Percentiles rank a stretch among this genome's conserved stretches.
phyloP scores from a whole-genome alignment of 2,888 invertebrate species.

The Diarsia mendica region DNA sequence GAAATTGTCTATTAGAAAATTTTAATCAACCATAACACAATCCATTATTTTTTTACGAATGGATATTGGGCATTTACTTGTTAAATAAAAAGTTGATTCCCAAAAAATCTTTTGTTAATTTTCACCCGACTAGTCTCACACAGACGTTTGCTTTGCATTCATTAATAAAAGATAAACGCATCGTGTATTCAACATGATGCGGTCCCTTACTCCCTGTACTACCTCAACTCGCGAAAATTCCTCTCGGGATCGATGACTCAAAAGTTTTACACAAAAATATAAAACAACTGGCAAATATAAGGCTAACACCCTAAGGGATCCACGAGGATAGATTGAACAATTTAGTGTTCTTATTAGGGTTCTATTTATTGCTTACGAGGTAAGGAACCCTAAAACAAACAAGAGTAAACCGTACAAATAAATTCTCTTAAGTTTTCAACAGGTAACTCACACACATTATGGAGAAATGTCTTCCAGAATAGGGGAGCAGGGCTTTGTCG shows the following conservation, averaged over 20 bases:
- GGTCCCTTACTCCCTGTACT: not conserved
- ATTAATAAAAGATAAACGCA: slow-evolving; percentile 19
- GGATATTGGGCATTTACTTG: not conserved
- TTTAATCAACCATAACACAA: not conserved
- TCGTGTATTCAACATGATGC: slow-evolving; percentile 23
- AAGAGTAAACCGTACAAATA: slow-evolving; percentile 21
- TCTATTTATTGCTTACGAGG: not conserved
- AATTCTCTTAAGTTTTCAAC: slow-evolving; percentile 43
- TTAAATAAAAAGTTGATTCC: not conserved
- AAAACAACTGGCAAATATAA: not conserved
- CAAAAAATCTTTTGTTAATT: not conserved
- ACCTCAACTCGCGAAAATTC: slow-evolving; percentile 16
- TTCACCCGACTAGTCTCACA: not conserved
- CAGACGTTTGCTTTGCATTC: not conserved
- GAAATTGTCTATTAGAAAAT: not conserved
- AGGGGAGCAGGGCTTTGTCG: slow-evolving; percentile 30
- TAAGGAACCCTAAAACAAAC: not conserved
- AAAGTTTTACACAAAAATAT: not conserved
- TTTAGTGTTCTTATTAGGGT: not conserved
- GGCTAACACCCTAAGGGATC: not conserved
- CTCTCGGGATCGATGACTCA: slow-evolving; percentile 21
- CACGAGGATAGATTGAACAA: not conserved
- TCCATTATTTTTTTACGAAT: not conserved
- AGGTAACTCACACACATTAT: slow-evolving; percentile 30
- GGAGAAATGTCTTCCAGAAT: slow-evolving; percentile 46